phyloP scores from a whole-genome alignment of 1,140 invertebrate species.

The Heliconius congener region DNA sequence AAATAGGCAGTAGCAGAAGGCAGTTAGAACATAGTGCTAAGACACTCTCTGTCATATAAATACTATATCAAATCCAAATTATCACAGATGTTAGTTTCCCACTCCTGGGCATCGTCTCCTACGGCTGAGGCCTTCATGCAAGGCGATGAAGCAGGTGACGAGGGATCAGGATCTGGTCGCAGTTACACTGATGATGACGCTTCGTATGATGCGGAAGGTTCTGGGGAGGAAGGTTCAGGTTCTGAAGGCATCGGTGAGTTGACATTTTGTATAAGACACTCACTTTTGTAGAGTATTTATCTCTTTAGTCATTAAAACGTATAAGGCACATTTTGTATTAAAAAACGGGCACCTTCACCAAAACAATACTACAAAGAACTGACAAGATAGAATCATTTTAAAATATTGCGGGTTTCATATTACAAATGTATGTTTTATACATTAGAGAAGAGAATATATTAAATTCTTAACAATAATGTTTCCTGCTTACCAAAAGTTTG shows the following conservation, averaged over 20 bases:
- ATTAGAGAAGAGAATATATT: no score
- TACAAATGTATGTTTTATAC: no score
- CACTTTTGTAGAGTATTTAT: neutral
- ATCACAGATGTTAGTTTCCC: constrained; percentile 64
- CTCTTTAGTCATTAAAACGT: neutral
- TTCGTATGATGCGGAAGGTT: constrained; percentile 62
- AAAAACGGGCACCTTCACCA: no score
- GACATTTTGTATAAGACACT: neutral
- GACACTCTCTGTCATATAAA: neutral
- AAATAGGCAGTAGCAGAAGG: no score
- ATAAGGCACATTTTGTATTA: no score
- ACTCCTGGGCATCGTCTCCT: constrained; percentile 53
- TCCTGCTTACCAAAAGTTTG: neutral
- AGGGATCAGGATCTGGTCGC: constrained; percentile 67
- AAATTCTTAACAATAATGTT: neutral
- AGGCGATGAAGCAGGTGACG: constrained; percentile 73
- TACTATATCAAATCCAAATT: neutral
- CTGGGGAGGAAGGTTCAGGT: constrained; percentile 70
- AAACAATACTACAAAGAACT: no score
- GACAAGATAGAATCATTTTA: no score
- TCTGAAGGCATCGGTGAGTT: constrained; percentile 55
- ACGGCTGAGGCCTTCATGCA: constrained; percentile 77
- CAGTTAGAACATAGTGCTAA: neutral
- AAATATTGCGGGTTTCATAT: no score
- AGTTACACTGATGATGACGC: constrained; percentile 65